Conservation (phyloP, 2,113 vertebrate species). For the Cryptoleucopteryx plumbea region DNA sequence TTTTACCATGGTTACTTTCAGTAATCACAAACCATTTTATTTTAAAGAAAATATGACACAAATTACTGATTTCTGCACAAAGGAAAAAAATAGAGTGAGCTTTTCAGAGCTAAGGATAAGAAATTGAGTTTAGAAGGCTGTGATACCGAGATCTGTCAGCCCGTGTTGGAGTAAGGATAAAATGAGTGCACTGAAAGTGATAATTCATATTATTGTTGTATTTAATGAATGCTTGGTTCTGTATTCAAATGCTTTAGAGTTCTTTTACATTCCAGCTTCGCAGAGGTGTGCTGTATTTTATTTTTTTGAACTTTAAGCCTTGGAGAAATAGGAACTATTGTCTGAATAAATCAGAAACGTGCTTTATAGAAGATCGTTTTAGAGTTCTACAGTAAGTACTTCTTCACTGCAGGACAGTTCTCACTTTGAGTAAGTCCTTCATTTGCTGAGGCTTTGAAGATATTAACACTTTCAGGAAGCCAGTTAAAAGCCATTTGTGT, state of each 20-base stretch:
- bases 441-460: not conserved
- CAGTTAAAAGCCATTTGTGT: constrained; percentile 61
- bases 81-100: not conserved
- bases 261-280: not conserved
- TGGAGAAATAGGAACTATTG: not conserved
- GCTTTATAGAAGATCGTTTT: not conserved
- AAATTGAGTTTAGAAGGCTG: not conserved
- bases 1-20: not conserved
- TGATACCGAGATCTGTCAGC: not conserved
- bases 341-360: not conserved
- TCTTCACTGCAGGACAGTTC: not conserved
- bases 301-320: not conserved
- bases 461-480: constrained; percentile 41
- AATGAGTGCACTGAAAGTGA: not conserved
- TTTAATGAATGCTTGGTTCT: not conserved
- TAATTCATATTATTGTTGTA: not conserved
- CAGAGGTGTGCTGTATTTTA: not conserved
- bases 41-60: not conserved
- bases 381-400: not conserved
- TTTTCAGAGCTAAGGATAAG: not conserved
- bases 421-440: constrained; percentile 6
- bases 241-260: not conserved
- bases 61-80: not conserved
- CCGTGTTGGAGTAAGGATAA: not conserved
- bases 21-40: not conserved